Conservation (phyloP, 2,888 invertebrate genomes). For the Globia sparganii region DNA sequence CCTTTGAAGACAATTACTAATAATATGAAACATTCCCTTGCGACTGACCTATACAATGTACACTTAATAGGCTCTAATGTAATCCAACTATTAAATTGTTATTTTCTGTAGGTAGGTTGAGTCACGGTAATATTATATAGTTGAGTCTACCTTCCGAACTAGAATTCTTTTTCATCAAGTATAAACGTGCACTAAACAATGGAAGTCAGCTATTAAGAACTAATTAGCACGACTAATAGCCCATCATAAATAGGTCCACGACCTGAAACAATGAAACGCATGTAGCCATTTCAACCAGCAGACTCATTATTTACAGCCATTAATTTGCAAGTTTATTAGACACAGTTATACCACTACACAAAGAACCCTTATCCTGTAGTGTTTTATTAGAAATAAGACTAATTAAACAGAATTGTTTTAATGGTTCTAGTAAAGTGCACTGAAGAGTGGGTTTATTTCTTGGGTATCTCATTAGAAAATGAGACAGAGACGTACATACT, state of each 20-base stretch:
- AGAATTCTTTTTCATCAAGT: not conserved
- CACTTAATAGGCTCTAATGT: not conserved
- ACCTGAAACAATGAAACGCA: constrained; percentile 50
- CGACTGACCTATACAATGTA: too few species aligned
- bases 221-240: constrained; percentile 21
- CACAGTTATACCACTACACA: constrained; percentile 35
- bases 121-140: too few species aligned
- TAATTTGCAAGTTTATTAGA: constrained; percentile 52
- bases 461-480: not conserved
- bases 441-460: not conserved
- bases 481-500: not conserved
- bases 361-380: constrained; percentile 43
- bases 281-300: constrained; percentile 45
- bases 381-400: constrained; percentile 48
- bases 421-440: not conserved
- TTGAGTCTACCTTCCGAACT: not conserved
- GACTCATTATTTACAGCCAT: constrained; percentile 51
- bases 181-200: not conserved
- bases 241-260: constrained; percentile 16
- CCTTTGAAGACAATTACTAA: not conserved
- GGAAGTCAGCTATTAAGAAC: constrained; percentile 19
- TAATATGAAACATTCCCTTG: not conserved
- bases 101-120: not conserved
- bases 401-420: constrained; percentile 40
- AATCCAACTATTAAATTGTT: not conserved